Conservation (phyloP, 2,888 invertebrate species). For the Halictus quadricinctus region DNA sequence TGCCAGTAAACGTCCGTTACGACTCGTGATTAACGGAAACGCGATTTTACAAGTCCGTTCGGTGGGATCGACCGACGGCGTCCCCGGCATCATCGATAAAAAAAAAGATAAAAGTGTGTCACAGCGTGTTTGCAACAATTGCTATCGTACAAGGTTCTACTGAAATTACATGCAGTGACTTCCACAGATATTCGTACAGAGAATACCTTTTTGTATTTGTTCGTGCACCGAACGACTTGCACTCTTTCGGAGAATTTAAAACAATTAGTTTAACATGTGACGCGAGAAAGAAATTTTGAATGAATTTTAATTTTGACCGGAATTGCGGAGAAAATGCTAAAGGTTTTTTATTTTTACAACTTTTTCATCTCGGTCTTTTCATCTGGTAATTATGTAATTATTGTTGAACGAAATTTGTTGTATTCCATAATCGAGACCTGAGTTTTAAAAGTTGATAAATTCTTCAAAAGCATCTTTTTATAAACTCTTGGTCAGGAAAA, state of each 20-base stretch:
- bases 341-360: background rate
- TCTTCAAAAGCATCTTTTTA: background rate
- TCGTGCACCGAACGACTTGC: no score
- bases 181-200: background rate
- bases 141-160: background rate
- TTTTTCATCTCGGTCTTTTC: no score
- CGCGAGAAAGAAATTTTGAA: background rate
- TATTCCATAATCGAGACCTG: background rate
- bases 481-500: background rate
- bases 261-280: no score
- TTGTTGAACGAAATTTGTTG: background rate
- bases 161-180: background rate
- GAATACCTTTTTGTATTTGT: no score
- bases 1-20: slow-evolving; percentile 3
- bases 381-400: background rate
- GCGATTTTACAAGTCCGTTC: background rate
- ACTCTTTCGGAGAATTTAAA: no score
- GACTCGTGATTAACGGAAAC: slow-evolving; percentile 7
- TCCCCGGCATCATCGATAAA: background rate
- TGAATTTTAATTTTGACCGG: background rate
- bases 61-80: no score
- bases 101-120: background rate
- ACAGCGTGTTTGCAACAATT: background rate
- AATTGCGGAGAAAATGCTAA: background rate
- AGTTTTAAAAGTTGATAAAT: background rate